Evolutionary conservation across 2,888 invertebrate species (phyloP).

Genomic region (Zhuqinia jingwanae): DNA sequence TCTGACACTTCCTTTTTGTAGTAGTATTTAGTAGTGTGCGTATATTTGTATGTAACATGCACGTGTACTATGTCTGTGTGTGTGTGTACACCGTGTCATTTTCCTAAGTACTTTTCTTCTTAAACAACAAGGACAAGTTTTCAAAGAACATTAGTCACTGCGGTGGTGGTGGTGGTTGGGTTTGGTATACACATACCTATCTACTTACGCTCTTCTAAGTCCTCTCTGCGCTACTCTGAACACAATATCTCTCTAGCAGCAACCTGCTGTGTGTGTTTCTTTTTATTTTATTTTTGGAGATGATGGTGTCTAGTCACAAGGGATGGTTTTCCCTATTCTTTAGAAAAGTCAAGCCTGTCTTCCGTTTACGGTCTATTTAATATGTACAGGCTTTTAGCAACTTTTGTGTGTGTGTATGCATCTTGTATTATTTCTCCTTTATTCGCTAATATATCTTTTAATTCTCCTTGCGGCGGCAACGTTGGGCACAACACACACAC

Average conservation of each 20-base stretch:
- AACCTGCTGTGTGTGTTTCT: no score
- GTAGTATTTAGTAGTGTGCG: no score
- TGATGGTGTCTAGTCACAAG: not conserved
- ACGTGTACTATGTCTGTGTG: no score
- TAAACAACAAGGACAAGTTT: constrained; percentile 43
- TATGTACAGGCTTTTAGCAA: constrained; percentile 32
- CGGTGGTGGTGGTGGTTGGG: no score
- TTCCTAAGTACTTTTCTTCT: constrained; percentile 37
- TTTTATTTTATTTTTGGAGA: no score
- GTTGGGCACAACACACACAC: constrained; percentile 6
- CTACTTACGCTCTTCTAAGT: not conserved
- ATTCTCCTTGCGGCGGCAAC: constrained; percentile 45
- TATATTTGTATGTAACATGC: no score
- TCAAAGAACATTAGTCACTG: constrained; percentile 60
- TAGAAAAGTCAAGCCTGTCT: not conserved
- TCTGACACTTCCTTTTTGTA: no score
- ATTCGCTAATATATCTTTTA: constrained; percentile 39
- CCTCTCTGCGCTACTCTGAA: no score
- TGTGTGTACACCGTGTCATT: constrained; percentile 29
- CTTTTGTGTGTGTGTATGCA: not conserved
- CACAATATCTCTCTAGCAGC: no score
- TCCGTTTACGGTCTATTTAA: constrained; percentile 17
- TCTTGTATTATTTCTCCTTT: not conserved
- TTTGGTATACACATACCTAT: no score
- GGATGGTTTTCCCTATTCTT: constrained; percentile 35